Evolutionary conservation across 2,113 vertebrate species (phyloP), one percentile per base, ranked within the genome.

Genomic region (Lucifuga dentata): DNA sequence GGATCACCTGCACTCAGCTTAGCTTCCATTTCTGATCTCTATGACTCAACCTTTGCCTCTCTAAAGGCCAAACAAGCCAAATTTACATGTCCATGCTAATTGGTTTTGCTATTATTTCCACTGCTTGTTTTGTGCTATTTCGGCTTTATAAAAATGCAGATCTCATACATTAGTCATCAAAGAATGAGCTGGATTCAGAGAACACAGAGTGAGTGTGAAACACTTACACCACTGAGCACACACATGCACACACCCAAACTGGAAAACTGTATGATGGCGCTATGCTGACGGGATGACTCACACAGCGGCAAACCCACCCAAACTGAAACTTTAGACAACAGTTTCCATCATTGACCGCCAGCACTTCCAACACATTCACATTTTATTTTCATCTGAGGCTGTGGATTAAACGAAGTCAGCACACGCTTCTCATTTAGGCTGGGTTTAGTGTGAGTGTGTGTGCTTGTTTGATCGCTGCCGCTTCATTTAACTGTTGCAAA

Each of bases 121-220:
- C 33, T 11, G 8, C 11, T 8, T 11, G 7, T 35, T 35, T 8
- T 11, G 11, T 35, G 8, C 33, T 35, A 44, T 1, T 63, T 39
- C 11, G 71, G 11, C 43, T 44, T 72, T 59, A 35, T 60, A 43
- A 68, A 79, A 36, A 57, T 41, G 39, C 41, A 64, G 8, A 16
- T 66, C 49, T 84, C 46, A 72, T 46, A 26, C 39, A 69, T 76
- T 49, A 82, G 24, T 63, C 70, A 76, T 73, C 53, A 55, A 51
- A 46, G 51, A 36, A 17, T 45, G 57, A 58, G 36, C 19, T n/a
- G 43, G 66, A 52, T 1, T 52, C 41, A 68, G 11, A 11, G 15
- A 21, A 2, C 38, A 39, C 23, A 39, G 38, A 39, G 46, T 15
- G 29, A 40, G 38, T 7, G 26, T 7, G 26, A 29, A 7, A 46